phyloP scores from a whole-genome alignment of 2,888 invertebrate genomes.

The Nezara viridula region DNA sequence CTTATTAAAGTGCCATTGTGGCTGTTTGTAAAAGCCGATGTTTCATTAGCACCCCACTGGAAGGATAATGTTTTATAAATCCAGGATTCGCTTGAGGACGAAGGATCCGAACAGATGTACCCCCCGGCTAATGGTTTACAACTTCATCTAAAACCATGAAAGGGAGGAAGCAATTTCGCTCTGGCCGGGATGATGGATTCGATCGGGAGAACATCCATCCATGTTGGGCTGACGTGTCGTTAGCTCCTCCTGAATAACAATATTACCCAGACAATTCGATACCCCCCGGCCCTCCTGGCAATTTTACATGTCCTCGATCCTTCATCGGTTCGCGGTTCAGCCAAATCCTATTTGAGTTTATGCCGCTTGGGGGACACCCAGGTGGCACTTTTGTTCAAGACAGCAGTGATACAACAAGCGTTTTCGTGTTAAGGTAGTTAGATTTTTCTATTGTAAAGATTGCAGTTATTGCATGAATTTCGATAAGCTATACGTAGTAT shows the following conservation, averaged over 20 bases:
- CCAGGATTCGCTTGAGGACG: background rate
- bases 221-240: slow-evolving; percentile 52
- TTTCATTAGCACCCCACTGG: slow-evolving; percentile 15
- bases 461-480: too few species aligned
- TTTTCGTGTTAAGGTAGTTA: too few species aligned
- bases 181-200: slow-evolving; percentile 42
- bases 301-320: slow-evolving; percentile 48
- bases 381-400: background rate
- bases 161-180: slow-evolving; percentile 52
- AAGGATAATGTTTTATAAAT: slow-evolving; percentile 46
- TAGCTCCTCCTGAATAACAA: slow-evolving; percentile 55
- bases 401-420: background rate
- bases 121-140: slow-evolving; percentile 53
- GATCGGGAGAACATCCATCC: slow-evolving; percentile 48
- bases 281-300: slow-evolving; percentile 22
- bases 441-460: too few species aligned
- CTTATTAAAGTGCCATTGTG: slow-evolving; percentile 8
- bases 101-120: slow-evolving; percentile 44
- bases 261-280: slow-evolving; percentile 53
- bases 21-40: background rate
- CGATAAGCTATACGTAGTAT: too few species aligned
- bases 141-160: slow-evolving; percentile 56
- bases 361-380: background rate
- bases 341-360: slow-evolving; percentile 18
- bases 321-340: slow-evolving; percentile 11